Conservation (phyloP, 2,113 vertebrate genomes). For the Noturus placidus region DNA sequence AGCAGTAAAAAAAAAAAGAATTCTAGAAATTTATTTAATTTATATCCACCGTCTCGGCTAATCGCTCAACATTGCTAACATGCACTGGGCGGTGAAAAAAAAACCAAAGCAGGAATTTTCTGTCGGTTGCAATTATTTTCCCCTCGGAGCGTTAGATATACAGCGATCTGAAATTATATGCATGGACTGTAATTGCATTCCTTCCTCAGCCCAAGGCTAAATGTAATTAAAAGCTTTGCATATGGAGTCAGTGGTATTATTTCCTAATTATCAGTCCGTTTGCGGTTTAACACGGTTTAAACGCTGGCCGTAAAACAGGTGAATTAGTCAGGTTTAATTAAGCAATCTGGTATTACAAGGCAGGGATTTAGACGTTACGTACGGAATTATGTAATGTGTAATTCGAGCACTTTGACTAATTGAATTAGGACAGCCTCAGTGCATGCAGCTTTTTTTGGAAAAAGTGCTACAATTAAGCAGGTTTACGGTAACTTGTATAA, state of each 20-base stretch:
- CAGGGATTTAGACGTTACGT: conserved; percentile 61
- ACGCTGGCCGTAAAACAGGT: conserved; percentile 68
- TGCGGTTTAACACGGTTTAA: conserved; percentile 65
- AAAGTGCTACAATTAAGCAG: conserved; percentile 46
- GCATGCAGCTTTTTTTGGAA: conserved; percentile 22
- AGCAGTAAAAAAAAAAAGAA: not conserved
- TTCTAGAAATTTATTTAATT: not conserved
- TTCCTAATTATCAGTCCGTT: conserved; percentile 69
- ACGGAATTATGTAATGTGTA: conserved; percentile 60
- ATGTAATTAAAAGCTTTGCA: conserved; percentile 75
- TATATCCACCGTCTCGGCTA: not conserved
- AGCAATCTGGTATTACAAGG: conserved; percentile 62
- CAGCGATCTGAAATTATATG: conserved; percentile 61
- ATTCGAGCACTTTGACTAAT: conserved; percentile 68
- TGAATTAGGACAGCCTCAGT: conserved; percentile 54
- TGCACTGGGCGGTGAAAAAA: conserved; percentile 16
- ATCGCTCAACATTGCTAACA: conserved; percentile 9
- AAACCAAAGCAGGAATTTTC: not conserved
- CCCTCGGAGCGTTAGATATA: conserved; percentile 48
- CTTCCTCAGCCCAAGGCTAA: conserved; percentile 69
- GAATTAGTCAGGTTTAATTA: conserved; percentile 74
- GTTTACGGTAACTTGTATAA: not conserved
- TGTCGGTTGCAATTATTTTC: conserved; percentile 44
- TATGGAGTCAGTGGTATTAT: conserved; percentile 72
- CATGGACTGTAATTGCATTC: conserved; percentile 69